These are phyloP conservation scores for Cynaeus angustus DNA, from an alignment of 2,888 invertebrate genomes.

Conservation along the genomic window DNA sequence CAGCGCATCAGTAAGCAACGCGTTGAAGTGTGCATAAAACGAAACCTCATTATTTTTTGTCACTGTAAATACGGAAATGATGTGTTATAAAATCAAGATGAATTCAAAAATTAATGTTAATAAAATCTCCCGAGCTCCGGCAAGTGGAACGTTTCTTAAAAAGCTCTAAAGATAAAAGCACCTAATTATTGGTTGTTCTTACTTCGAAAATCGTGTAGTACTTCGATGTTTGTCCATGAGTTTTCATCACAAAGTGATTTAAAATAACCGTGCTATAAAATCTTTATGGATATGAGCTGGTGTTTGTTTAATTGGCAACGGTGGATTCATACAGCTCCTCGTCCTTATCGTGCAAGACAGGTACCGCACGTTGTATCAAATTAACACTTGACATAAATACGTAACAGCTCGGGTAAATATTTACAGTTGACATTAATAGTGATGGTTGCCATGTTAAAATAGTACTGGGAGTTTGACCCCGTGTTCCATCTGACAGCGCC, in stretches of 20 bases:
- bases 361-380: conserved; percentile 38
- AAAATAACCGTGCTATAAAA: conserved; percentile 7
- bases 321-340: conserved; percentile 4
- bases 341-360: conserved; percentile 17
- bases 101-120: conserved; percentile 1
- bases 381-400: conserved; percentile 44
- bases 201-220: background rate
- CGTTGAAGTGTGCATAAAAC: conserved; percentile 37
- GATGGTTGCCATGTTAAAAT: conserved; percentile 33
- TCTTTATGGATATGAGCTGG: conserved; percentile 6
- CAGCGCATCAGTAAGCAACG: conserved; percentile 17
- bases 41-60: conserved; percentile 29
- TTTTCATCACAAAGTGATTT: background rate
- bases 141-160: background rate
- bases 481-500: conserved; percentile 32
- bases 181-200: background rate
- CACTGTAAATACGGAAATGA: conserved; percentile 23
- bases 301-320: conserved; percentile 28
- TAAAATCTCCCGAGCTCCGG: background rate
- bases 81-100: conserved; percentile 2
- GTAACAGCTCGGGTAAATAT: conserved; percentile 39
- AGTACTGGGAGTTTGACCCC: conserved; percentile 43
- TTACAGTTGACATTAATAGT: conserved; percentile 43
- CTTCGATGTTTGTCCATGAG: no score
- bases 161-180: background rate